Conservation (phyloP, 2,797 vertebrate genomes). For the Bradypodion ventrale region DNA sequence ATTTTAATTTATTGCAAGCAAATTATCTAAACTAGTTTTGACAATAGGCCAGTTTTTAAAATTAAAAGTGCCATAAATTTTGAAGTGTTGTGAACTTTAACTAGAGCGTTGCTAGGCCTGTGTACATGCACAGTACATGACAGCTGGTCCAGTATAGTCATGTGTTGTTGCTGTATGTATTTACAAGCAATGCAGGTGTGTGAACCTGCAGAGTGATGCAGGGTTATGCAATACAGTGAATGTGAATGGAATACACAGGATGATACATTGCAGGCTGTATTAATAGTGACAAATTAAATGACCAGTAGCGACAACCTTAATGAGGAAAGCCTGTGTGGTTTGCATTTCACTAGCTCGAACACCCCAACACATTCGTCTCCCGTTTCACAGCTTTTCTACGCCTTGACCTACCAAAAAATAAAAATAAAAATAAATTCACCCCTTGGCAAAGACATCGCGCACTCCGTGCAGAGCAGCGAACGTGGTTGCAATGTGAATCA, state of each 20-base stretch:
- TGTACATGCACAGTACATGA: neutral
- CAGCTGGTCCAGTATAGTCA: neutral
- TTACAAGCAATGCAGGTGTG: slow-evolving; percentile 35
- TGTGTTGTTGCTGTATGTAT: slow-evolving; percentile 3
- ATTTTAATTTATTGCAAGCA: neutral
- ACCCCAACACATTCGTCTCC: neutral
- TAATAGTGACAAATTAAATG: neutral
- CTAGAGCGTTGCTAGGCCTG: neutral
- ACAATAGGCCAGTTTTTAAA: neutral
- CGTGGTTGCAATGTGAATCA: neutral
- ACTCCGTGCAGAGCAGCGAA: neutral
- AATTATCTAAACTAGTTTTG: neutral
- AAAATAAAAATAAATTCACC: too few relatives aligned
- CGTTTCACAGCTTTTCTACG: neutral
- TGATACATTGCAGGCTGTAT: neutral
- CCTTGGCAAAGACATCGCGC: neutral
- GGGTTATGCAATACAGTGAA: slow-evolving; percentile 27
- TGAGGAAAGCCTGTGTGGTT: neutral
- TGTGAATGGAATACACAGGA: slow-evolving; percentile 8
- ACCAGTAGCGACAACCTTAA: too few relatives aligned
- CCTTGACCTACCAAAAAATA: neutral
- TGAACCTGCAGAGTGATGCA: slow-evolving; percentile 29
- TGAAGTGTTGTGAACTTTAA: neutral
- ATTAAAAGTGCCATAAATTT: too few relatives aligned
- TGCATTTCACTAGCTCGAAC: neutral